phyloP scores from a whole-genome alignment of 2,888 invertebrate genomes.

The Phalera bucephala region DNA sequence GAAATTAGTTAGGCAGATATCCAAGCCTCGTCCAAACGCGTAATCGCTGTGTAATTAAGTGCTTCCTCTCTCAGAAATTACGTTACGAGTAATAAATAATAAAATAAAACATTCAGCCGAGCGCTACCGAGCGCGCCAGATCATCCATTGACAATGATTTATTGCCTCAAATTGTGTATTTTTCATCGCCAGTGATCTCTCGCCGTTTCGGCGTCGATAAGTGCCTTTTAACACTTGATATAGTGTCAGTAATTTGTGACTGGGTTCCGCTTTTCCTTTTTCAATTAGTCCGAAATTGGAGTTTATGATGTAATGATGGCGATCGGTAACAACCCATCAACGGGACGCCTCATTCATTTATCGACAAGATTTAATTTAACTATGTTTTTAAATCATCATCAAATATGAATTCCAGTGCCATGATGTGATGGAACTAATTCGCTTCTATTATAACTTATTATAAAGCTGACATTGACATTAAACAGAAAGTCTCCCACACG shows the following conservation, averaged over 20 bases:
- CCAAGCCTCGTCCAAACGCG: conserved; percentile 28
- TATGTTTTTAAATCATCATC: conserved; percentile 36
- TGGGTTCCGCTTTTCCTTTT: conserved; percentile 71
- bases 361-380: conserved; percentile 45
- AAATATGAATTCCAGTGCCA: conserved; percentile 31
- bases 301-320: conserved; percentile 62
- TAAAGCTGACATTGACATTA: conserved; percentile 17
- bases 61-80: conserved; percentile 58
- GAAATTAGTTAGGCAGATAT: conserved; percentile 25
- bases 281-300: conserved; percentile 77
- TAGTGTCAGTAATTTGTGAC: conserved; percentile 80
- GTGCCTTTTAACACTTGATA: conserved; percentile 81
- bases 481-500: conserved; percentile 14
- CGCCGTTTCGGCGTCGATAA: conserved; percentile 76
- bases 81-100: conserved; percentile 69
- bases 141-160: conserved; percentile 66
- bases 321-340: conserved; percentile 50
- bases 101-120: conserved; percentile 58
- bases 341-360: conserved; percentile 41
- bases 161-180: conserved; percentile 80
- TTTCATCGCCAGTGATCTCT: conserved; percentile 73
- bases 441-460: conserved; percentile 30
- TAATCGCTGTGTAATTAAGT: conserved; percentile 56
- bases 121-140: conserved; percentile 53
- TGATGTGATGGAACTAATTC: conserved; percentile 28